Percentiles rank a stretch among this genome's conserved stretches.
Evolutionary conservation across 2,888 invertebrate genomes (phyloP).

Genomic region (Lithodes maja): DNA sequence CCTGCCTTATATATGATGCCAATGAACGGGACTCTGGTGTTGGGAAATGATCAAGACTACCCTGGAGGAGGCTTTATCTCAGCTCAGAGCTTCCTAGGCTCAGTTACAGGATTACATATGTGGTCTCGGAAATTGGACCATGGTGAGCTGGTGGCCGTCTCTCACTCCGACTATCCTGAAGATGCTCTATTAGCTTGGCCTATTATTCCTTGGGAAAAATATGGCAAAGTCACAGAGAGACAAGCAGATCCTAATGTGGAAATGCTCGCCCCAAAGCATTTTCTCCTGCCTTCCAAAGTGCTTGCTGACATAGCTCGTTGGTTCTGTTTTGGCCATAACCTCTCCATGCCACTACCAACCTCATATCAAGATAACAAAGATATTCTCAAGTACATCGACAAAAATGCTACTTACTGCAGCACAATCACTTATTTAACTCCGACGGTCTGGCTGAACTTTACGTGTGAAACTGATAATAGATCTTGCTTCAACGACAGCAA

Average conservation of each 20-base stretch:
- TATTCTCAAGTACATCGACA: neutral
- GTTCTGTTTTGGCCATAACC: constrained; percentile 23
- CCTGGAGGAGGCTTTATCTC: neutral
- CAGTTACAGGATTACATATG: constrained; percentile 5
- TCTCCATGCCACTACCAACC: constrained; percentile 6
- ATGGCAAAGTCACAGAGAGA: constrained; percentile 1
- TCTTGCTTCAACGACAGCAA: neutral
- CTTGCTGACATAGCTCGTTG: neutral
- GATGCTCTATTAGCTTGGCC: neutral
- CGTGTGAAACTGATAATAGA: neutral
- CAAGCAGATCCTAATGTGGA: neutral
- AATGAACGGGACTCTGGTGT: constrained; percentile 26
- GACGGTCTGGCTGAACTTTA: constrained; percentile 1
- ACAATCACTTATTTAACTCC: neutral
- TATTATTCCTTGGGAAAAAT: neutral
- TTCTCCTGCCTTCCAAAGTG: constrained; percentile 9
- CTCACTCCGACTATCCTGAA: neutral
- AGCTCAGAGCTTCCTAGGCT: constrained; percentile 10
- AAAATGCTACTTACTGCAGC: neutral
- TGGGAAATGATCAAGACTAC: constrained; percentile 24
- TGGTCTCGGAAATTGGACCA: neutral
- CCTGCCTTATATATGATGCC: neutral
- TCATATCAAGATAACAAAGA: neutral
- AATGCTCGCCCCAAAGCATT: neutral
- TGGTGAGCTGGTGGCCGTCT: neutral